phyloP scores from a whole-genome alignment of 2,888 invertebrate species.

The Agriopis aurantiaria region DNA sequence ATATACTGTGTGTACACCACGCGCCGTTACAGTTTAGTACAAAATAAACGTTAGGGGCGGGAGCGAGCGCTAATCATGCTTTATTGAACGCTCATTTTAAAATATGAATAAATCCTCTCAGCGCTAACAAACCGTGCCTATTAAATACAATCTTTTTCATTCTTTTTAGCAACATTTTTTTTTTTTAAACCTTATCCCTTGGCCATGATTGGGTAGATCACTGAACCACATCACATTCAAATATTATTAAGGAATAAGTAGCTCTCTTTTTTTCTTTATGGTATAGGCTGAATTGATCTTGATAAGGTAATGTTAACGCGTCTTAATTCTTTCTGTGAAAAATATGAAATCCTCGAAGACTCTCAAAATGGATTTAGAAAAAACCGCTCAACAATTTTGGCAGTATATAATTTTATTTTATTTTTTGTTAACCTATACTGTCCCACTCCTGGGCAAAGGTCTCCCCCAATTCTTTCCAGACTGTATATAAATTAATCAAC shows the following conservation, averaged over 20 bases:
- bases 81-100: slow-evolving; percentile 18
- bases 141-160: slow-evolving; percentile 4
- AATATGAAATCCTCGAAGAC: too few species aligned
- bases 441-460: too few species aligned
- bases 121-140: neutral
- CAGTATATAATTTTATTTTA: too few species aligned
- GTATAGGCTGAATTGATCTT: too few species aligned
- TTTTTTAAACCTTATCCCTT: slow-evolving; percentile 1
- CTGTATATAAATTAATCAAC: too few species aligned
- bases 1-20: neutral
- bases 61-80: slow-evolving; percentile 20
- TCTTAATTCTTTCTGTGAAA: too few species aligned
- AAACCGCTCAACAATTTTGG: too few species aligned
- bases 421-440: too few species aligned
- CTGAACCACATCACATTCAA: neutral
- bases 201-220: neutral
- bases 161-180: neutral
- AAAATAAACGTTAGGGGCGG: slow-evolving; percentile 14
- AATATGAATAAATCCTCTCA: slow-evolving; percentile 17
- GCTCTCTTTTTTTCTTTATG: neutral
- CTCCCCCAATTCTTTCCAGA: too few species aligned
- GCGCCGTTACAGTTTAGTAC: slow-evolving; percentile 11
- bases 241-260: neutral
- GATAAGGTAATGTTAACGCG: too few species aligned
- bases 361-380: too few species aligned